Percentiles rank a stretch among this genome's conserved stretches.
Conservation (phyloP, 2,797 vertebrate species). For the Meda fulgida region DNA sequence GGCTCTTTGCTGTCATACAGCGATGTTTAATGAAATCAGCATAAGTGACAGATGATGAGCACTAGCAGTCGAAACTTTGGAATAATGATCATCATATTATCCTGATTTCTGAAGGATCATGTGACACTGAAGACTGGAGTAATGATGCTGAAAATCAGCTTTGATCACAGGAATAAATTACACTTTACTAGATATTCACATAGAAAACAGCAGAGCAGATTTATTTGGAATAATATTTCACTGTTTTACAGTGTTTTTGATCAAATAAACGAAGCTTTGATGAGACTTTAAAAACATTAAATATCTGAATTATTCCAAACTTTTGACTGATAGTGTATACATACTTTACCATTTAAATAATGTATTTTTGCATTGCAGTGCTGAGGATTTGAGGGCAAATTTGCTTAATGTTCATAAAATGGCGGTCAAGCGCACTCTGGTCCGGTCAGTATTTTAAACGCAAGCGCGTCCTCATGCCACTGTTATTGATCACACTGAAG, state of each 20-base stretch:
- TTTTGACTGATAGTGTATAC: not conserved
- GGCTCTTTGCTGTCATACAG: not conserved
- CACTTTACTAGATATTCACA: not conserved
- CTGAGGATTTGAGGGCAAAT: not conserved
- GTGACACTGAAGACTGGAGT: not conserved
- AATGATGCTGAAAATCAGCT: not conserved
- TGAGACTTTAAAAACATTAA: not conserved
- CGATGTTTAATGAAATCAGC: not conserved
- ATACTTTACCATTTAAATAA: not conserved
- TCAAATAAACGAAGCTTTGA: not conserved
- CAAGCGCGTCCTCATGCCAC: not conserved
- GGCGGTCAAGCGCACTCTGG: not conserved
- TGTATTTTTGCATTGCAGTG: slow-evolving; percentile 13
- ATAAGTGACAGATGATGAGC: not conserved
- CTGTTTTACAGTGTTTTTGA: no score
- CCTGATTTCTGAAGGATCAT: not conserved
- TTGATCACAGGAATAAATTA: not conserved
- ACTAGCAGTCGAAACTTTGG: not conserved
- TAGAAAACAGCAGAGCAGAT: no score
- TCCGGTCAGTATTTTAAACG: not conserved
- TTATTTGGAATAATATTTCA: no score
- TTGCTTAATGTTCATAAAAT: not conserved
- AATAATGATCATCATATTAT: not conserved
- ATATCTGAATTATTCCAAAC: not conserved
- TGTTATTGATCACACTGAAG: slow-evolving; percentile 3